Conservation (phyloP, 92 coral and sea anemone species). For the Metridium senile region DNA sequence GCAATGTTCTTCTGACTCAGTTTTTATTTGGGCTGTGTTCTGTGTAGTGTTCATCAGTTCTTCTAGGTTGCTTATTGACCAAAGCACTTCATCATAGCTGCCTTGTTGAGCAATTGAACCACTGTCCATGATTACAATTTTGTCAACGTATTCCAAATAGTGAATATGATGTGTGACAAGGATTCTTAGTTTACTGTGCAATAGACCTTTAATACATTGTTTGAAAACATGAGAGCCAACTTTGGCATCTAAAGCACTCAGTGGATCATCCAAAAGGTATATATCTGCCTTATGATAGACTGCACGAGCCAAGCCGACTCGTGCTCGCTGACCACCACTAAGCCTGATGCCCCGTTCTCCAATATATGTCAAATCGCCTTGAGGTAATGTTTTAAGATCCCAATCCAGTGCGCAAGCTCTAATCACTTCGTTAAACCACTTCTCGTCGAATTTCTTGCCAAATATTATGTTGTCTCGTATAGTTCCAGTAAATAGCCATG, state of each 20-base stretch:
- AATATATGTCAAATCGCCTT: slow-evolving; percentile 17
- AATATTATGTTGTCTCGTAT: slow-evolving; percentile 34
- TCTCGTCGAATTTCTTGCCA: slow-evolving; percentile 1
- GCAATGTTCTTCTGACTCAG: background rate
- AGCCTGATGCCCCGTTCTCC: slow-evolving; percentile 39
- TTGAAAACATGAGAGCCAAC: slow-evolving; percentile 31
- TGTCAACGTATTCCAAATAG: slow-evolving; percentile 5
- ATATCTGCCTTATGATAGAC: slow-evolving; percentile 17
- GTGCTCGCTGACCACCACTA: slow-evolving; percentile 42
- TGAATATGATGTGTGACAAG: slow-evolving; percentile 27
- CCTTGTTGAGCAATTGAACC: slow-evolving; percentile 16
- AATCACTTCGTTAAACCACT: slow-evolving; percentile 11
- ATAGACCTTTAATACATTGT: slow-evolving; percentile 17
- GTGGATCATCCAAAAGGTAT: background rate
- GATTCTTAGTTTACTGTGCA: slow-evolving; percentile 3
- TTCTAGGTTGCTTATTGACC: background rate
- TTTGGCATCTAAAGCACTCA: slow-evolving; percentile 24
- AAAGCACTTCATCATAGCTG: background rate
- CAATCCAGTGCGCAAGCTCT: slow-evolving; percentile 21
- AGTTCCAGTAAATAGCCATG: slow-evolving; percentile 34
- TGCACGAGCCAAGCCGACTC: slow-evolving; percentile 33
- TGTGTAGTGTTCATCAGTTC: background rate
- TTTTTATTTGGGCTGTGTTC: background rate
- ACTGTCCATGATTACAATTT: slow-evolving; percentile 21
- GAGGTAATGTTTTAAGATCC: slow-evolving; percentile 20